These are phyloP conservation scores for Drosophila nigromelanica DNA, from an alignment of 1,140 invertebrate species.

Conservation along the genomic window DNA sequence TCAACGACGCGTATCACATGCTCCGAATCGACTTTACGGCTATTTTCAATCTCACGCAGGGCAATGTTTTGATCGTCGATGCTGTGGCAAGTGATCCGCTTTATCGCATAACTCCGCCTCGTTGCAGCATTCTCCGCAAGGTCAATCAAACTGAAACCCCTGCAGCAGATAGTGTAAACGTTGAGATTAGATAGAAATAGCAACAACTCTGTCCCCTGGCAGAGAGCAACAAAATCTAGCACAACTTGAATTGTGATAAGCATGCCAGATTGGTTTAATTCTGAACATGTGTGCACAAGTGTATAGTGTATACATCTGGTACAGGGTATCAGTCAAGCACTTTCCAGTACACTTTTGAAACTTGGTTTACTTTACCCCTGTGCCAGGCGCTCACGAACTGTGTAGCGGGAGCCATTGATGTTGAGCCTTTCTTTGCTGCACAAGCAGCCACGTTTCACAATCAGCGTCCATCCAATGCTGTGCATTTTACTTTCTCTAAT, in stretches of 20 bases:
- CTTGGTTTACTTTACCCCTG: slow-evolving; percentile 88
- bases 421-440: slow-evolving; percentile 90
- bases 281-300: neutral
- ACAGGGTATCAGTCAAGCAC: neutral
- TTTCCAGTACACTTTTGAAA: neutral
- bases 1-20: slow-evolving; percentile 92
- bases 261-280: neutral
- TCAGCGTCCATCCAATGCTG: slow-evolving; percentile 88
- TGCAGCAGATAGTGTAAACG: slow-evolving; percentile 73
- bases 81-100: slow-evolving; percentile 92
- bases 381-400: slow-evolving; percentile 89
- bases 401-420: slow-evolving; percentile 89
- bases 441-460: slow-evolving; percentile 91
- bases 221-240: neutral
- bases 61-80: slow-evolving; percentile 91
- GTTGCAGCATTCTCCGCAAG: slow-evolving; percentile 90
- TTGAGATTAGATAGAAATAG: slow-evolving; percentile 43
- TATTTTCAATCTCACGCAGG: slow-evolving; percentile 90
- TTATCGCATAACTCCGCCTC: slow-evolving; percentile 90
- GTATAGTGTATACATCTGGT: neutral
- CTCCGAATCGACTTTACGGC: slow-evolving; percentile 88
- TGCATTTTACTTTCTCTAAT: slow-evolving; percentile 86
- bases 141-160: slow-evolving; percentile 93
- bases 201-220: neutral
- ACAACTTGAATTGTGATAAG: neutral